These are phyloP conservation scores for Lethrus apterus DNA, from an alignment of 1,140 invertebrate species.

Conservation along the genomic window DNA sequence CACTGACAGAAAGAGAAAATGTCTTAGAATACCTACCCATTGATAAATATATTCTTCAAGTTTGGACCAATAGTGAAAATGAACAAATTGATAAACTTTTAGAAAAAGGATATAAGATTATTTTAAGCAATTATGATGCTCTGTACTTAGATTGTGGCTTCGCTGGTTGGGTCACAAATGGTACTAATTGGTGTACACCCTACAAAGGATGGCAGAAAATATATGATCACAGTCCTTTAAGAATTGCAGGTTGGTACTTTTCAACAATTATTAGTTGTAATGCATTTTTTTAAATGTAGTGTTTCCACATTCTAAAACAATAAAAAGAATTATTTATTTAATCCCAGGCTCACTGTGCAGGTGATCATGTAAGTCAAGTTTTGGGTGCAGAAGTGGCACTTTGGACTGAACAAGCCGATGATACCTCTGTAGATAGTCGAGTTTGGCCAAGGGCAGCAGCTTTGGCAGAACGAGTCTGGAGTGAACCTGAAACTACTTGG, in stretches of 20 bases:
- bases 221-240: conserved; percentile 64
- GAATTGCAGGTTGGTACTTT: conserved; percentile 53
- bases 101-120: conserved; percentile 61
- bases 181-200: conserved; percentile 80
- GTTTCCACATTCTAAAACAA: no score
- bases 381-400: conserved; percentile 69
- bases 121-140: conserved; percentile 79
- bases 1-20: conserved; percentile 58
- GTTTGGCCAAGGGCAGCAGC: conserved; percentile 75
- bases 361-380: conserved; percentile 29
- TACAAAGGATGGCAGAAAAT: conserved; percentile 84
- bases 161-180: conserved; percentile 54
- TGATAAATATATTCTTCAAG: conserved; percentile 67
- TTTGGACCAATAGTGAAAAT: conserved; percentile 66
- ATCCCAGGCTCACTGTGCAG: no score
- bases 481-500: conserved; percentile 56
- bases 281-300: no score
- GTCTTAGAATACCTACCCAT: conserved; percentile 62
- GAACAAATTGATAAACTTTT: conserved; percentile 56
- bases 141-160: conserved; percentile 79
- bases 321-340: no score
- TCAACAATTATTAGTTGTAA: no score
- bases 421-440: conserved; percentile 54
- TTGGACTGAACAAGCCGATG: conserved; percentile 75
- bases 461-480: conserved; percentile 73